These are phyloP conservation scores for Timema podura DNA, from an alignment of 2,888 invertebrate genomes.

Conservation along the genomic window DNA sequence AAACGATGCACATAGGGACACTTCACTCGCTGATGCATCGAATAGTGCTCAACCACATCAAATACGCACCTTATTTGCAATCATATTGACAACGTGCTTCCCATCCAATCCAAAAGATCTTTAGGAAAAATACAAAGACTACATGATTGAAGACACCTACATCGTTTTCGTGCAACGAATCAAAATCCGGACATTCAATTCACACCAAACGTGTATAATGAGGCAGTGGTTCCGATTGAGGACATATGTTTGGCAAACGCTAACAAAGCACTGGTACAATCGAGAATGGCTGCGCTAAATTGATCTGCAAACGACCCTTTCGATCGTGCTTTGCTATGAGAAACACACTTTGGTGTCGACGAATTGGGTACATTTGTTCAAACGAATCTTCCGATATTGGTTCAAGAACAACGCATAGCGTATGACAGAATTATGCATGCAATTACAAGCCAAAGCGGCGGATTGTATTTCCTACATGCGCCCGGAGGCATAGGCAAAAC, in stretches of 20 bases:
- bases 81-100: slow-evolving; percentile 38
- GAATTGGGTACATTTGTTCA: slow-evolving; percentile 28
- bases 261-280: slow-evolving; percentile 33
- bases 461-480: slow-evolving; percentile 12
- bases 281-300: slow-evolving; percentile 35
- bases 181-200: slow-evolving; percentile 33
- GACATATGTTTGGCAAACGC: slow-evolving; percentile 34
- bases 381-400: slow-evolving; percentile 14
- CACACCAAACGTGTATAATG: slow-evolving; percentile 37
- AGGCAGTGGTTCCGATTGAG: slow-evolving; percentile 38
- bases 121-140: slow-evolving; percentile 30
- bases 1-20: slow-evolving; percentile 37
- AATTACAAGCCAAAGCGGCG: background rate
- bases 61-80: slow-evolving; percentile 37
- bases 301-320: slow-evolving; percentile 29
- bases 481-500: slow-evolving; percentile 9
- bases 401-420: slow-evolving; percentile 6
- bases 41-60: slow-evolving; percentile 33
- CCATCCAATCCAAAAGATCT: slow-evolving; percentile 31
- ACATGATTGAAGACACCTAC: slow-evolving; percentile 20
- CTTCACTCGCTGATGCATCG: slow-evolving; percentile 33
- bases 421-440: slow-evolving; percentile 11
- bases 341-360: slow-evolving; percentile 33
- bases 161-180: slow-evolving; percentile 27
- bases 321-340: slow-evolving; percentile 35